Percentiles rank a stretch among this genome's conserved stretches.
Conservation (phyloP, 2,888 invertebrate genomes). For the Taenaris catops region DNA sequence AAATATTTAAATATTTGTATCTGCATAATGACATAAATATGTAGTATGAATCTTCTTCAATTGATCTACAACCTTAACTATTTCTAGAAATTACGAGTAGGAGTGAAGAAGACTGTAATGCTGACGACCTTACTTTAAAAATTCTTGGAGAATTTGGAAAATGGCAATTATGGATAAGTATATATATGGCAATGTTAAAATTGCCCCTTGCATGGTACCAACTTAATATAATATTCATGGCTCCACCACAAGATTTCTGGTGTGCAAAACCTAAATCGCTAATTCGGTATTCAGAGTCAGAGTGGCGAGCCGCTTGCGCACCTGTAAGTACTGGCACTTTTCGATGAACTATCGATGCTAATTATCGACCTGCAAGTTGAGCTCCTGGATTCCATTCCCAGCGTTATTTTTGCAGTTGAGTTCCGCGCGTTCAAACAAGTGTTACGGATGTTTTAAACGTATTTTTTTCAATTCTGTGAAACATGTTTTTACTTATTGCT, state of each 20-base stretch:
- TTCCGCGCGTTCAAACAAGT: no score
- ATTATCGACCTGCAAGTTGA: no score
- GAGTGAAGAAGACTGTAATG: constrained; percentile 12
- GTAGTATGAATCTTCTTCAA: no score
- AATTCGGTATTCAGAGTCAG: constrained; percentile 37
- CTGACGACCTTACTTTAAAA: constrained; percentile 37
- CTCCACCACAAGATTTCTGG: constrained; percentile 81
- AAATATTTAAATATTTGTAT: no score
- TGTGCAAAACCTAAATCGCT: constrained; percentile 59
- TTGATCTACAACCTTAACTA: no score
- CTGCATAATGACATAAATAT: no score
- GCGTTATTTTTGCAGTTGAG: no score
- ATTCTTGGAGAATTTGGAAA: constrained; percentile 79
- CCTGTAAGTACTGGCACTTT: constrained; percentile 65
- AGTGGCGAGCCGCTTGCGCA: constrained; percentile 63
- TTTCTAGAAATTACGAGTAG: background rate
- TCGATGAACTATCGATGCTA: no score
- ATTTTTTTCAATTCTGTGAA: no score
- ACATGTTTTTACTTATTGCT: no score
- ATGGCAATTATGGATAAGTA: constrained; percentile 78
- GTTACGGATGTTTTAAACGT: no score
- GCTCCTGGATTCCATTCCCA: no score
- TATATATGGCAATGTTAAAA: constrained; percentile 78
- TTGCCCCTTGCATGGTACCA: constrained; percentile 82
- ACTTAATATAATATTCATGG: constrained; percentile 81